Evolutionary conservation across 2,797 vertebrate genomes (phyloP).

Genomic region (Dendrocincla tyrannina): DNA sequence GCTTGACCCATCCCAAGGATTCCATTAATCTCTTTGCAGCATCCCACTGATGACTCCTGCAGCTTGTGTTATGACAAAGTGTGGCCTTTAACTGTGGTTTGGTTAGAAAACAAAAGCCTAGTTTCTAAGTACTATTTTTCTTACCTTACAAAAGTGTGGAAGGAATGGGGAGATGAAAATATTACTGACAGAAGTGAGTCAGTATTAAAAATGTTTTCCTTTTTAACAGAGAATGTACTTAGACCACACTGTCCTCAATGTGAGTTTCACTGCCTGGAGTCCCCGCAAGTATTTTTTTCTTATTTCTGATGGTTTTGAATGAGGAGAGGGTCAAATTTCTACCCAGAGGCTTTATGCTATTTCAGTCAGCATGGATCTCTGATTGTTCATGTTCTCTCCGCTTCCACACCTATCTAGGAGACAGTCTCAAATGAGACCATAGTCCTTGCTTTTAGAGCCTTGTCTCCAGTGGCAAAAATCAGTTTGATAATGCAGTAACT

Average conservation of each 20-base stretch:
- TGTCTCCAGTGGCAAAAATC: not conserved
- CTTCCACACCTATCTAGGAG: not conserved
- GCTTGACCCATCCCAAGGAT: not conserved
- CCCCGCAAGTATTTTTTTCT: not conserved
- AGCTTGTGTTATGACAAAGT: slow-evolving; percentile 16
- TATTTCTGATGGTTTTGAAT: not conserved
- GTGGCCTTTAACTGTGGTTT: fast-evolving
- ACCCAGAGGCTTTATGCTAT: not conserved
- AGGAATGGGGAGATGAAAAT: slow-evolving; percentile 44
- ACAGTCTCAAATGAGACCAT: not conserved
- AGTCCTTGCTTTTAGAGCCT: not conserved
- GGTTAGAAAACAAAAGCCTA: slow-evolving; percentile 41
- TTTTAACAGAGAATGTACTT: slow-evolving; percentile 1
- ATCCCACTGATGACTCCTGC: slow-evolving; percentile 24
- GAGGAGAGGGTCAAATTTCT: not conserved
- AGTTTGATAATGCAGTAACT: not conserved
- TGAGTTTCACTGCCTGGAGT: not conserved
- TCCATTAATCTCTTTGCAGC: not conserved
- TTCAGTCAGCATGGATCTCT: not conserved
- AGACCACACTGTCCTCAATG: not conserved
- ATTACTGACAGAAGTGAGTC: slow-evolving; percentile 42
- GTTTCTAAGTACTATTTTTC: slow-evolving; percentile 33
- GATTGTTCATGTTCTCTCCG: not conserved
- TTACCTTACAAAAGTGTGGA: slow-evolving; percentile 21
- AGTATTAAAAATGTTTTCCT: slow-evolving; percentile 45